Evolutionary conservation across 2,113 vertebrate genomes (phyloP).

Genomic region (Arvicanthis niloticus): DNA sequence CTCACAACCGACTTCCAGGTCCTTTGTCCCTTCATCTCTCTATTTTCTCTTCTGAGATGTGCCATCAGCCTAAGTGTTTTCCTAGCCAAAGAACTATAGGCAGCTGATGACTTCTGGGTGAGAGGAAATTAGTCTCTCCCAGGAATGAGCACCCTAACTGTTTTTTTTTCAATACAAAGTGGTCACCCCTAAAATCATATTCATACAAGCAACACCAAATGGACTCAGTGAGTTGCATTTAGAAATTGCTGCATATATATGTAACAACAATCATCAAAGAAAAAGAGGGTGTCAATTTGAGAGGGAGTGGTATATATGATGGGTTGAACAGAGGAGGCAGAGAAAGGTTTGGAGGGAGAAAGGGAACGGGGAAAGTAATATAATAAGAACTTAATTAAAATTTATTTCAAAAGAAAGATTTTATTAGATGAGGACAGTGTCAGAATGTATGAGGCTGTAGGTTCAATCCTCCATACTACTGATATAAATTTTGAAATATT

Average conservation of each 20-base stretch:
- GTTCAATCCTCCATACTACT: not conserved
- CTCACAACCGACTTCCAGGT: not conserved
- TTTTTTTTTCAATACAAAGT: no score
- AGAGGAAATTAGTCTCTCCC: not conserved
- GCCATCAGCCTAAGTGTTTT: no score
- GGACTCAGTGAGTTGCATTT: not conserved
- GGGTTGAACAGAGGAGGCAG: no score
- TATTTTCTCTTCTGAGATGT: not conserved
- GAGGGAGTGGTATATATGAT: no score
- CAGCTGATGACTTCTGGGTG: no score
- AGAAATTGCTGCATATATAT: not conserved
- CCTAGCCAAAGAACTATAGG: not conserved
- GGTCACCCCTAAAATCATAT: not conserved
- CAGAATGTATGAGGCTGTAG: not conserved
- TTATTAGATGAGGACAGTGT: not conserved
- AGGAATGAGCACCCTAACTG: not conserved
- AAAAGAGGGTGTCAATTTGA: not conserved
- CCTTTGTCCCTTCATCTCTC: not conserved
- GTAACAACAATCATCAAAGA: not conserved
- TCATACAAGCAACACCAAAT: not conserved
- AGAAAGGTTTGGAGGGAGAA: no score
- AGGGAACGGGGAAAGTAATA: not conserved
- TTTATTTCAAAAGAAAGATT: not conserved
- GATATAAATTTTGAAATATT: not conserved
- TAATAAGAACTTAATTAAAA: not conserved